phyloP scores from a whole-genome alignment of 2,888 invertebrate genomes.

The Cheilosia vernalis region DNA sequence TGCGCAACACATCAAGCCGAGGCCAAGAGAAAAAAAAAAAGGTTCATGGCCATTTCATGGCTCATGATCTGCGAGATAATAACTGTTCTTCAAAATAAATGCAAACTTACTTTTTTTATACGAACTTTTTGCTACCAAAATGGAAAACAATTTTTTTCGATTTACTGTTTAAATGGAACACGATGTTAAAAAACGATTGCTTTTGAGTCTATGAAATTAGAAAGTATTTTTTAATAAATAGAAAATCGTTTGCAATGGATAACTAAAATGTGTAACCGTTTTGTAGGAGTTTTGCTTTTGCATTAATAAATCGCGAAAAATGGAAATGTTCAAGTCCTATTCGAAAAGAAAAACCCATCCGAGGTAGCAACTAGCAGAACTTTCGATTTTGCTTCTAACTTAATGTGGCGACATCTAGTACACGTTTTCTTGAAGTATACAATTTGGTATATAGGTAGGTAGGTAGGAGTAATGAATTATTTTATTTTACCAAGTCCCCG shows the following conservation, averaged over 20 bases:
- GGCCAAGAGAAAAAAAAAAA: not conserved
- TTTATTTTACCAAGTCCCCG: too few species aligned
- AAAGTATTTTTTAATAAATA: conserved; percentile 17
- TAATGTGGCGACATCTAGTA: too few species aligned
- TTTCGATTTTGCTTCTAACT: too few species aligned
- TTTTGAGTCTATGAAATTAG: not conserved
- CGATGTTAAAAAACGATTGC: conserved; percentile 22
- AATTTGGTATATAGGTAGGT: too few species aligned
- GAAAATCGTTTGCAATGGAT: conserved; percentile 22
- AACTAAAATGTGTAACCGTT: conserved; percentile 38
- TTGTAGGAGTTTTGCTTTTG: conserved; percentile 30
- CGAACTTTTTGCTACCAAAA: conserved; percentile 3
- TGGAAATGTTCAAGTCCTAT: not conserved
- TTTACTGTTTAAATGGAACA: conserved; percentile 21
- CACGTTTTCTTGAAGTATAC: too few species aligned
- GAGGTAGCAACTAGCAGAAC: too few species aligned
- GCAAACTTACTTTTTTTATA: conserved; percentile 23
- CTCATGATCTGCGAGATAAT: not conserved
- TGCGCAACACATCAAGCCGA: not conserved
- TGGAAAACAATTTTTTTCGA: conserved; percentile 9
- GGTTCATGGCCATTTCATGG: conserved; percentile 24
- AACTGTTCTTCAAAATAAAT: not conserved
- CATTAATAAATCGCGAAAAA: conserved; percentile 44
- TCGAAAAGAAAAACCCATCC: not conserved
- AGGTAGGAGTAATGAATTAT: too few species aligned